phyloP scores from a whole-genome alignment of 2,113 vertebrate genomes.

The Camarhynchus parvulus region DNA sequence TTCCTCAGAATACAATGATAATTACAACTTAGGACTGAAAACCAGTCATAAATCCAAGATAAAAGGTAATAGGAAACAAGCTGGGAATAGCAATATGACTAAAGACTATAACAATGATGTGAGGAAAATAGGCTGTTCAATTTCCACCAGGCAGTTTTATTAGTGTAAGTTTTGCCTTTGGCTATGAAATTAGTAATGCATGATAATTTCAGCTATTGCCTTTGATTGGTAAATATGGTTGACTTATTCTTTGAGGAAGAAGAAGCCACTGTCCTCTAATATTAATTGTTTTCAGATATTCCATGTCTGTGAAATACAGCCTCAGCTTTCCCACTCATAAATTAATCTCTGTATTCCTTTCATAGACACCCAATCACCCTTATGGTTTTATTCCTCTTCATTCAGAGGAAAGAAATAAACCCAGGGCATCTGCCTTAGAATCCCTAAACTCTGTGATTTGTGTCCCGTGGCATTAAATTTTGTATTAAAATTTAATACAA shows the following conservation, averaged over 20 bases:
- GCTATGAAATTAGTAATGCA: neutral
- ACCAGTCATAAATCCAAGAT: neutral
- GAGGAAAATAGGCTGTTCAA: neutral
- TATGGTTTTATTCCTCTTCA: neutral
- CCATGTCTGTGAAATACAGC: neutral
- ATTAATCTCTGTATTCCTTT: neutral
- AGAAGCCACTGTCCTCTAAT: neutral
- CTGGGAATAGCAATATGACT: neutral
- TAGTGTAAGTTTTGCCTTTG: neutral
- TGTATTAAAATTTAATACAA: neutral
- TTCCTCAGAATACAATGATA: neutral
- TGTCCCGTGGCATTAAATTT: neutral
- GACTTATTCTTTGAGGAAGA: neutral
- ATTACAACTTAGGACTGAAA: neutral
- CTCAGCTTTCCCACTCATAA: neutral
- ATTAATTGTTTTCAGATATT: neutral
- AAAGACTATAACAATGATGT: neutral
- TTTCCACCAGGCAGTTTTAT: neutral
- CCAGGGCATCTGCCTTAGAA: neutral
- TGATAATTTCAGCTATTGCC: conserved; percentile 1
- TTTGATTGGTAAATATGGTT: conserved; percentile 34
- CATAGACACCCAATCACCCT: neutral
- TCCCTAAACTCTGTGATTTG: neutral
- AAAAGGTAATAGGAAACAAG: neutral
- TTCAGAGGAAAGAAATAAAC: neutral